A percentile compares a stretch with the other conserved stretches of the same genome.
Conservation (phyloP, 2,797 vertebrate genomes). For the Mormyrops boulengeri region DNA sequence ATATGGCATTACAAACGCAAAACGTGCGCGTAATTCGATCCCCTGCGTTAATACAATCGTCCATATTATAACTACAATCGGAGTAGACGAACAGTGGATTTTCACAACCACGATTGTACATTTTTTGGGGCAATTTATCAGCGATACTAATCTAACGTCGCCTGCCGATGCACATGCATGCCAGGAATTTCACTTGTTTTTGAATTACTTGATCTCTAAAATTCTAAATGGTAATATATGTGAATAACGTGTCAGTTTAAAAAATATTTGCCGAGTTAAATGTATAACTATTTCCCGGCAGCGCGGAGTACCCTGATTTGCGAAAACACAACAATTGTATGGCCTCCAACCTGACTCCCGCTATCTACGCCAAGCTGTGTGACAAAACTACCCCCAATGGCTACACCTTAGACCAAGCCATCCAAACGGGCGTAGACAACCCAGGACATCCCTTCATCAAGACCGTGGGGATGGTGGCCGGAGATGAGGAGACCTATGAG, state of each 20-base stretch:
- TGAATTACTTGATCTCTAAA: background rate
- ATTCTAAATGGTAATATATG: background rate
- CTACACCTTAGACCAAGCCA: slow-evolving; percentile 87
- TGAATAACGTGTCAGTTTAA: background rate
- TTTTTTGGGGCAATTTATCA: background rate
- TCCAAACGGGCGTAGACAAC: slow-evolving; percentile 97
- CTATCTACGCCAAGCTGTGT: slow-evolving; percentile 81
- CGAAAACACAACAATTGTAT: slow-evolving; percentile 98
- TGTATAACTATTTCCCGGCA: slow-evolving; percentile 42
- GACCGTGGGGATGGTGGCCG: slow-evolving; percentile 78
- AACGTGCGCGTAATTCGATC: background rate
- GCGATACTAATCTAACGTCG: background rate
- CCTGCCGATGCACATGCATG: background rate
- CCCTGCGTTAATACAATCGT: background rate
- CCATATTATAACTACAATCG: background rate
- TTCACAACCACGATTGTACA: background rate
- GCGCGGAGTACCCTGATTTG: slow-evolving; percentile 91
- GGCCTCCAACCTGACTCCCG: slow-evolving; percentile 84
- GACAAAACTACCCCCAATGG: slow-evolving; percentile 83
- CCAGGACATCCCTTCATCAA: slow-evolving; percentile 96
- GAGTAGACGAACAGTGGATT: background rate
- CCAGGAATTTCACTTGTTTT: background rate
- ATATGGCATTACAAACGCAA: background rate
- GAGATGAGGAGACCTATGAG: slow-evolving; percentile 92
- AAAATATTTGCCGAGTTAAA: background rate